Evolutionary conservation across 2,888 invertebrate species (phyloP).

Genomic region (Nipponacmea schrenckii): DNA sequence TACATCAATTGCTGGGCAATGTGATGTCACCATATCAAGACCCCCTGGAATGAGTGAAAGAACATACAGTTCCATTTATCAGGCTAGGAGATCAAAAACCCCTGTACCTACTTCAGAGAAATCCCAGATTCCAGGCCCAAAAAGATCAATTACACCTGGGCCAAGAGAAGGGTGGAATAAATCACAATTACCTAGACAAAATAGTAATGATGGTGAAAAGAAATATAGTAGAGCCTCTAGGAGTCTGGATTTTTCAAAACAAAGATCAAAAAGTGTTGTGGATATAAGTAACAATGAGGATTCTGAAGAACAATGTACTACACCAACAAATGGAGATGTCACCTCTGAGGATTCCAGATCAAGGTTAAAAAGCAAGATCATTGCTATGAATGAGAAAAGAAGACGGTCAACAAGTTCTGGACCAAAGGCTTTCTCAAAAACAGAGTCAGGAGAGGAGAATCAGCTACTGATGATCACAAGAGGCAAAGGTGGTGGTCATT

Average conservation of each 20-base stretch:
- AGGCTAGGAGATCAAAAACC: constrained; percentile 45
- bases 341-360: constrained; percentile 18
- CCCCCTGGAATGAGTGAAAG: constrained; percentile 25
- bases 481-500: constrained; percentile 37
- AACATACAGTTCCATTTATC: constrained; percentile 46
- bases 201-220: neutral
- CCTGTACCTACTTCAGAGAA: constrained; percentile 38
- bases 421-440: constrained; percentile 27
- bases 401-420: constrained; percentile 30
- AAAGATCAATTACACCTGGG: constrained; percentile 29
- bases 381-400: constrained; percentile 18
- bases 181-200: neutral
- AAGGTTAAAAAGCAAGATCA: constrained; percentile 12
- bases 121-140: constrained; percentile 6
- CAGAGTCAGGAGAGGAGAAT: constrained; percentile 30
- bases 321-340: constrained; percentile 31
- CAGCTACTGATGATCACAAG: constrained; percentile 43
- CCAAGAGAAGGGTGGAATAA: constrained; percentile 25
- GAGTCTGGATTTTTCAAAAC: constrained; percentile 4
- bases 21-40: constrained; percentile 12
- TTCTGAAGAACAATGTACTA: constrained; percentile 11
- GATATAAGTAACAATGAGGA: constrained; percentile 10
- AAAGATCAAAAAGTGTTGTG: constrained; percentile 13
- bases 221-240: constrained; percentile 10
- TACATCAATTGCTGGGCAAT: constrained; percentile 10